Evolutionary conservation across 2,888 invertebrate genomes (phyloP).

Genomic region (Agelastica alni): DNA sequence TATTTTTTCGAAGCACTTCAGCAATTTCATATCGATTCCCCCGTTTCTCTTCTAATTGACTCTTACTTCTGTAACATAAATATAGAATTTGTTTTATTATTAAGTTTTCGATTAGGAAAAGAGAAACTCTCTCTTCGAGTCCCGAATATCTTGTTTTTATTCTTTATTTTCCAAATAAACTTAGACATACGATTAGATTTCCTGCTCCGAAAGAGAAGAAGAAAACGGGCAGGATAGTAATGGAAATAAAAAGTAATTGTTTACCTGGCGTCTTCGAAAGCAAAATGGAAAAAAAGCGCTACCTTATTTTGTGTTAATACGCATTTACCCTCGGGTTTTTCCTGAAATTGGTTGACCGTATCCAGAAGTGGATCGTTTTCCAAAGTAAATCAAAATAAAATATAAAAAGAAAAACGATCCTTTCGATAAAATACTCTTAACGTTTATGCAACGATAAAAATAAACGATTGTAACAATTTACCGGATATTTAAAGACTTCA

Average conservation of each 20-base stretch:
- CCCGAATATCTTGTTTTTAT: conserved; percentile 7
- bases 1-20: no score
- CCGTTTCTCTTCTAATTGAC: conserved; percentile 7
- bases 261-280: neutral
- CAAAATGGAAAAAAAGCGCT: conserved; percentile 6
- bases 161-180: conserved; percentile 27
- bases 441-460: no score
- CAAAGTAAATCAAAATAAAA: no score
- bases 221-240: neutral
- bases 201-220: conserved; percentile 3
- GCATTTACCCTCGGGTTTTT: neutral
- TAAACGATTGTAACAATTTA: no score
- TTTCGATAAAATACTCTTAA: no score
- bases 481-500: no score
- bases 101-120: conserved; percentile 21
- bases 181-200: conserved; percentile 27
- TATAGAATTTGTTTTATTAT: conserved; percentile 22
- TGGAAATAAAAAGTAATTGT: conserved; percentile 15
- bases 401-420: no score
- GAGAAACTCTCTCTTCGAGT: neutral
- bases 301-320: conserved; percentile 13
- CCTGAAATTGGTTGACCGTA: neutral
- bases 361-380: neutral
- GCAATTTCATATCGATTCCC: no score
- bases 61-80: conserved; percentile 9